Conservation (phyloP, 1,140 invertebrate species). For the Bilobella aurantiaca region DNA sequence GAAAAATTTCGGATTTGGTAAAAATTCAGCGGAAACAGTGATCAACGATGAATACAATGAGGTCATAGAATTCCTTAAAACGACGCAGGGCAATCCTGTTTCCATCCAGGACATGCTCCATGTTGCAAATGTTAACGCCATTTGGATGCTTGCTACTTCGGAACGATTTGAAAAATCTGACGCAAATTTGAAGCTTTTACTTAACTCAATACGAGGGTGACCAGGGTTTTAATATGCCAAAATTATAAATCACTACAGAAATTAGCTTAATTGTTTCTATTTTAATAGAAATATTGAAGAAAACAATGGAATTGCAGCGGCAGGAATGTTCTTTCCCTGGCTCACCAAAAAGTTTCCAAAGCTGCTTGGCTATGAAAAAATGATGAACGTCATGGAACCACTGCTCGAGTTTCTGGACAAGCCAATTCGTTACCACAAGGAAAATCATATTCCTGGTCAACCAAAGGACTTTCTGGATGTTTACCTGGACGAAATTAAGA, state of each 20-base stretch:
- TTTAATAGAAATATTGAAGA: constrained; percentile 20
- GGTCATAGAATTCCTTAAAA: not conserved
- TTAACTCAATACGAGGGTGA: constrained; percentile 10
- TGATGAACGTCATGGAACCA: constrained; percentile 16
- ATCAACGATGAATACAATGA: constrained; percentile 15
- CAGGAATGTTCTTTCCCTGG: constrained; percentile 26
- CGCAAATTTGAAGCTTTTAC: constrained; percentile 3
- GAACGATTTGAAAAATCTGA: constrained; percentile 14
- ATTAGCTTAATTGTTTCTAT: not conserved
- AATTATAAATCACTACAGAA: not conserved
- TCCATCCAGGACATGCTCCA: constrained; percentile 16
- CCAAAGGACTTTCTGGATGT: constrained; percentile 25
- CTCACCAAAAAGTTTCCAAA: constrained; percentile 21
- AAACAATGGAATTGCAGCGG: constrained; percentile 13
- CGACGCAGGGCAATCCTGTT: constrained; percentile 5
- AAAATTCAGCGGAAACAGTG: not conserved
- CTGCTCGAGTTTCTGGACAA: constrained; percentile 9
- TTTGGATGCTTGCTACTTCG: constrained; percentile 19
- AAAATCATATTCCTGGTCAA: constrained; percentile 4
- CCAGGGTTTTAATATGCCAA: not conserved
- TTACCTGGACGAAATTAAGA: constrained; percentile 23
- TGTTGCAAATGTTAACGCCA: constrained; percentile 10
- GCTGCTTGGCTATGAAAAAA: constrained; percentile 8
- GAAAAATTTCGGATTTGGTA: constrained; percentile 11
- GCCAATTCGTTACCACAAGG: not conserved